Percentiles rank a stretch among this genome's conserved stretches.
Evolutionary conservation across 2,888 invertebrate species (phyloP).

Genomic region (Synanthedon tipuliformis): DNA sequence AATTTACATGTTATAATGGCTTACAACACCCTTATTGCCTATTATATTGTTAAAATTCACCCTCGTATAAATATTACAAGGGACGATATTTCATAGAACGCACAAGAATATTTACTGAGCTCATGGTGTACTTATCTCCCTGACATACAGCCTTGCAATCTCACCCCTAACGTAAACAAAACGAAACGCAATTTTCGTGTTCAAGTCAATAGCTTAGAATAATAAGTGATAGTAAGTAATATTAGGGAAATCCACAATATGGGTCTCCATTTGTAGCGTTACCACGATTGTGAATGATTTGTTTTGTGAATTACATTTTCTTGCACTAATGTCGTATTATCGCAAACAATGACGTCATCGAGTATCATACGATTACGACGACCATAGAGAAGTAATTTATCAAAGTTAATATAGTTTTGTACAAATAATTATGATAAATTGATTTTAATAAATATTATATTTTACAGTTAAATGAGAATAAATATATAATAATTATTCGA

Average conservation of each 20-base stretch:
- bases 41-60: conserved; percentile 36
- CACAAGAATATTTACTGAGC: conserved; percentile 33
- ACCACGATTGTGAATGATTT: not conserved
- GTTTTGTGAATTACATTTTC: no score
- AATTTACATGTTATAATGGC: no score
- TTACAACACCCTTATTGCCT: not conserved
- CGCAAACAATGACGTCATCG: no score
- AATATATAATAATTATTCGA: no score
- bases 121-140: conserved; percentile 41
- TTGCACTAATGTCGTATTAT: no score
- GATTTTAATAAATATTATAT: no score
- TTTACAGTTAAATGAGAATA: no score
- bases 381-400: no score
- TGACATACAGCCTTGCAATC: conserved; percentile 34
- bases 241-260: conserved; percentile 50
- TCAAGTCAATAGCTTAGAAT: conserved; percentile 68
- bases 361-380: no score
- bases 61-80: conserved; percentile 24
- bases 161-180: conserved; percentile 55
- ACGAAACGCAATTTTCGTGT: conserved; percentile 64
- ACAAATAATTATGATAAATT: no score
- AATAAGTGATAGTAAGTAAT: conserved; percentile 66
- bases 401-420: no score
- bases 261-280: conserved; percentile 3
- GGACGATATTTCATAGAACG: conserved; percentile 37